Percentiles rank a stretch among this genome's conserved stretches.
Conservation (phyloP, 2,888 invertebrate species). For the Ectemnius continuus region DNA sequence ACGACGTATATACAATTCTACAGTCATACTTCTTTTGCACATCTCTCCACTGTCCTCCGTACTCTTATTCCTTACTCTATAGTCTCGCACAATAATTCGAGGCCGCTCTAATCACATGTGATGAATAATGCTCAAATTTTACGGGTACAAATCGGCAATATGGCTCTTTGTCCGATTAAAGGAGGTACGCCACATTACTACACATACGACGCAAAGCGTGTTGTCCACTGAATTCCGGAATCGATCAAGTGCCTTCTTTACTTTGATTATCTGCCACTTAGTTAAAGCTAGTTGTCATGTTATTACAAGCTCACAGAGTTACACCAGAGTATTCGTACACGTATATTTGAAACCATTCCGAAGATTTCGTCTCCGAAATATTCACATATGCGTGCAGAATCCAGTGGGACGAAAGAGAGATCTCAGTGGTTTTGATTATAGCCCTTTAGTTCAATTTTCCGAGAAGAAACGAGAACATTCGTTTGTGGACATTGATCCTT, state of each 20-base stretch:
- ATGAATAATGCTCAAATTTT: not conserved
- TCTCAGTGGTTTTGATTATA: slow-evolving; percentile 1
- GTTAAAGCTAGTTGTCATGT: slow-evolving; percentile 30
- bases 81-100: slow-evolving; percentile 33
- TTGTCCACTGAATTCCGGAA: slow-evolving; percentile 17
- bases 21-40: slow-evolving; percentile 55
- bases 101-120: slow-evolving; percentile 20
- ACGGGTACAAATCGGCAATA: not conserved
- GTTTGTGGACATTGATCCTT: too few relatives aligned
- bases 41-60: slow-evolving; percentile 12
- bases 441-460: slow-evolving; percentile 12
- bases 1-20: slow-evolving; percentile 61
- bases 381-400: too few relatives aligned
- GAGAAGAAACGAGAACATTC: too few relatives aligned
- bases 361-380: too few relatives aligned
- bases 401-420: not conserved
- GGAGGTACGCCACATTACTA: slow-evolving; percentile 30
- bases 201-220: not conserved
- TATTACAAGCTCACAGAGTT: not conserved
- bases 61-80: too few relatives aligned
- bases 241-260: slow-evolving; percentile 13
- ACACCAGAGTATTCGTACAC: not conserved
- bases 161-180: not conserved
- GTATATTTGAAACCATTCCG: not conserved
- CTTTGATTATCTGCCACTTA: slow-evolving; percentile 43